These are phyloP conservation scores for Subacronicta megacephala DNA, from an alignment of 2,888 invertebrate genomes.

Conservation along the genomic window DNA sequence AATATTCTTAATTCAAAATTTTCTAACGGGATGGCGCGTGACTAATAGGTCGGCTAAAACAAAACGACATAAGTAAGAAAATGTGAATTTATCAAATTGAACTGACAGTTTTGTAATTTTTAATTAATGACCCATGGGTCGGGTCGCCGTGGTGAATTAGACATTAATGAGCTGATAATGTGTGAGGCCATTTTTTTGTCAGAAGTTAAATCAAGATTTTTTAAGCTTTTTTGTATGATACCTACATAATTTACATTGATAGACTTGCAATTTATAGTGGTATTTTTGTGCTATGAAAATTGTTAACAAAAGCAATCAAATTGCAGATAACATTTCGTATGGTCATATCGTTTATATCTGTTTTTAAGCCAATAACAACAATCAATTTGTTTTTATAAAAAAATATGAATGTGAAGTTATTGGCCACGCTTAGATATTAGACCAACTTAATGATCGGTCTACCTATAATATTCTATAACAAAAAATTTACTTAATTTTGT, in stretches of 20 bases:
- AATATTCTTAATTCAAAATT: constrained; percentile 59
- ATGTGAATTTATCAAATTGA: constrained; percentile 77
- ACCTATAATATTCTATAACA: too few species aligned
- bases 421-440: too few species aligned
- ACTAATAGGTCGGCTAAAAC: constrained; percentile 76
- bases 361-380: too few species aligned
- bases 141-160: constrained; percentile 80
- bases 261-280: too few species aligned
- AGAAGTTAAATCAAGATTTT: constrained; percentile 50
- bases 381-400: too few species aligned
- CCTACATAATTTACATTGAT: constrained; percentile 24
- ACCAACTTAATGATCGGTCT: too few species aligned
- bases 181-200: constrained; percentile 69
- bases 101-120: constrained; percentile 78
- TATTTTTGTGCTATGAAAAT: too few species aligned
- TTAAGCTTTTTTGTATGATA: constrained; percentile 33
- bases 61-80: constrained; percentile 68
- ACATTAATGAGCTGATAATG: constrained; percentile 80
- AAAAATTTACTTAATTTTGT: too few species aligned
- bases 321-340: too few species aligned
- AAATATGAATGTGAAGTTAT: too few species aligned
- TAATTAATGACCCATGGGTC: constrained; percentile 74
- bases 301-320: too few species aligned
- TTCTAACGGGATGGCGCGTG: constrained; percentile 71
- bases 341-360: too few species aligned